phyloP scores from a whole-genome alignment of 2,113 vertebrate genomes.

The Symphodus melops region DNA sequence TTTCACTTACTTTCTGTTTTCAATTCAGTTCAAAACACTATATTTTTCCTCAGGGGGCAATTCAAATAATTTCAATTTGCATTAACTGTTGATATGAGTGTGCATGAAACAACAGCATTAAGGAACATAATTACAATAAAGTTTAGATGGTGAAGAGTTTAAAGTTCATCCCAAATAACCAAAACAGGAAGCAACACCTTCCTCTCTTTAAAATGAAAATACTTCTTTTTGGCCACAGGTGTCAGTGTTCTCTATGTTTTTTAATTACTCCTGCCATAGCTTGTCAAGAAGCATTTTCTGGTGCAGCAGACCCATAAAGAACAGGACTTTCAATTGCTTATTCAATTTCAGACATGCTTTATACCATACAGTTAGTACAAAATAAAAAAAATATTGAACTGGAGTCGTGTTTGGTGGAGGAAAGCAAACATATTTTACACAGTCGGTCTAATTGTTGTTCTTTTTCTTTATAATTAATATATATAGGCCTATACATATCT shows the following conservation, averaged over 20 bases:
- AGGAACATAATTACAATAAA: background rate
- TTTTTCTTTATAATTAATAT: background rate
- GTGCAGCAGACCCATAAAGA: conserved; percentile 19
- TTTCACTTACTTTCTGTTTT: background rate
- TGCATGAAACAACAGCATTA: background rate
- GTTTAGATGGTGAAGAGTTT: background rate
- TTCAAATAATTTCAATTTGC: no score
- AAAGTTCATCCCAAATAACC: conserved; percentile 17
- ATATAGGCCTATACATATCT: background rate
- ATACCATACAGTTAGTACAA: no score
- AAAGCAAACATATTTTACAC: no score
- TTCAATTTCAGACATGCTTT: background rate
- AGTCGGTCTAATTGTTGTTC: background rate
- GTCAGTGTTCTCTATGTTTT: conserved; percentile 49
- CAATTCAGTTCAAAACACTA: no score
- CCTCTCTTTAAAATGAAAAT: background rate
- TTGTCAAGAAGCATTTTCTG: background rate
- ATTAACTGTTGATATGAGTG: background rate
- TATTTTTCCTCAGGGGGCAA: no score
- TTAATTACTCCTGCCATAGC: background rate
- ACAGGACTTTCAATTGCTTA: background rate
- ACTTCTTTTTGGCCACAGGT: conserved; percentile 31
- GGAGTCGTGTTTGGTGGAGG: no score
- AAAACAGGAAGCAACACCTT: conserved; percentile 33
- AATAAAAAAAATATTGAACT: no score